Evolutionary conservation across 2,113 vertebrate genomes (phyloP).

Genomic region (Tiliqua scincoides): DNA sequence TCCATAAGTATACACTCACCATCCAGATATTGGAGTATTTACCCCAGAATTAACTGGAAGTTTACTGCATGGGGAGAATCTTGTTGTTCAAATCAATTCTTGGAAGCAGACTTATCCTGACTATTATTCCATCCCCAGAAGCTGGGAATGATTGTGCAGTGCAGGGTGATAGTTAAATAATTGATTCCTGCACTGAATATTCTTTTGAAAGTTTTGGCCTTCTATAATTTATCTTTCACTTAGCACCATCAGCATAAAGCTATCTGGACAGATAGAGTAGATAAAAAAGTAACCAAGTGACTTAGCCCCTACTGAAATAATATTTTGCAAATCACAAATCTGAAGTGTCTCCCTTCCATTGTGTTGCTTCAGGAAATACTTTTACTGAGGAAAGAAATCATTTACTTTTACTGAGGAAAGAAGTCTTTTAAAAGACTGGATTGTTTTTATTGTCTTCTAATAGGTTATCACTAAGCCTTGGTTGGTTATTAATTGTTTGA

Average conservation of each 20-base stretch:
- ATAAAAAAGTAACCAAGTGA: neutral
- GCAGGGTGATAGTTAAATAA: neutral
- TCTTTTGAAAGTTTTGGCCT: neutral
- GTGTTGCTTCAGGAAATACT: neutral
- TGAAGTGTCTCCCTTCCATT: neutral
- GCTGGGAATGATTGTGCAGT: neutral
- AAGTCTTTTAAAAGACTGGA: conserved; percentile 21
- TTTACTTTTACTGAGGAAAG: neutral
- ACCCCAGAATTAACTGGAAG: neutral
- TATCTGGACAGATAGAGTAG: neutral
- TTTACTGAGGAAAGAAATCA: neutral
- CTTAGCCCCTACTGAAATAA: neutral
- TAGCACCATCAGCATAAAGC: neutral
- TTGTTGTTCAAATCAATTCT: neutral
- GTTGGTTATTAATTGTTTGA: conserved; percentile 20
- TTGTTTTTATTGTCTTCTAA: neutral
- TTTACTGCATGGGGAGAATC: neutral
- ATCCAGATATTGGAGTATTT: neutral
- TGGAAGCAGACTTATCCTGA: neutral
- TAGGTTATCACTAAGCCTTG: neutral
- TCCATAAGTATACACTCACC: neutral
- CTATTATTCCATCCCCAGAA: neutral
- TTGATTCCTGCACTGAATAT: neutral
- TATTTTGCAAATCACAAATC: neutral
- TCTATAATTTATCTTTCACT: neutral